A percentile compares a stretch with the other conserved stretches of the same genome.
These are phyloP conservation scores for Triplophysa siluroides DNA, from an alignment of 2,113 vertebrate genomes.

Conservation along the genomic window DNA sequence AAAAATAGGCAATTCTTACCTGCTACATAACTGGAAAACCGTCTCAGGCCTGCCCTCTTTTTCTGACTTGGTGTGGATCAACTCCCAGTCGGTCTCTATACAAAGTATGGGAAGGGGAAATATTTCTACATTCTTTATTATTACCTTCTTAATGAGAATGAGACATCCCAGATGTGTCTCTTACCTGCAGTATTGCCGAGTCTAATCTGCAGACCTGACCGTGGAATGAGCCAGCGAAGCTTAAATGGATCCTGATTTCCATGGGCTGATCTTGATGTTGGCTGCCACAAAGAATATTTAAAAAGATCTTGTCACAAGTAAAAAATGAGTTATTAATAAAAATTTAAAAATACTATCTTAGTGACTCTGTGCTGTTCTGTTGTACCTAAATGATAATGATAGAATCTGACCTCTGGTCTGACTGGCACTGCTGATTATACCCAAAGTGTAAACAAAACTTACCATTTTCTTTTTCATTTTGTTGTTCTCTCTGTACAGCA, in stretches of 20 bases:
- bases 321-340: neutral
- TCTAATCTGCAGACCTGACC: constrained; percentile 91
- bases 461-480: constrained; percentile 97
- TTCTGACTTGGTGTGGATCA: constrained; percentile 94
- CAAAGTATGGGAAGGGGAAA: constrained; percentile 54
- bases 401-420: too few relatives aligned
- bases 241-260: constrained; percentile 90
- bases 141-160: too few relatives aligned
- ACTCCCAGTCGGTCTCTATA: constrained; percentile 91
- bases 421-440: too few relatives aligned
- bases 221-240: constrained; percentile 94
- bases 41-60: constrained; percentile 92
- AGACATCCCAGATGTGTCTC: neutral
- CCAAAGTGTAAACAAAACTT: constrained; percentile 60
- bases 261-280: constrained; percentile 78
- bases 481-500: constrained; percentile 93
- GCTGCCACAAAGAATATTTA: constrained; percentile 59
- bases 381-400: too few relatives aligned
- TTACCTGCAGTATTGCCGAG: constrained; percentile 93
- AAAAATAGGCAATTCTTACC: constrained; percentile 74
- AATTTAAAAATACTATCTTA: too few relatives aligned
- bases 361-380: too few relatives aligned
- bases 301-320: neutral
- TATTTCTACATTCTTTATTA: constrained; percentile 1
- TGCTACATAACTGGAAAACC: constrained; percentile 92